Evolutionary conservation across 1,140 invertebrate genomes (phyloP).

Genomic region (Heliconius himera): DNA sequence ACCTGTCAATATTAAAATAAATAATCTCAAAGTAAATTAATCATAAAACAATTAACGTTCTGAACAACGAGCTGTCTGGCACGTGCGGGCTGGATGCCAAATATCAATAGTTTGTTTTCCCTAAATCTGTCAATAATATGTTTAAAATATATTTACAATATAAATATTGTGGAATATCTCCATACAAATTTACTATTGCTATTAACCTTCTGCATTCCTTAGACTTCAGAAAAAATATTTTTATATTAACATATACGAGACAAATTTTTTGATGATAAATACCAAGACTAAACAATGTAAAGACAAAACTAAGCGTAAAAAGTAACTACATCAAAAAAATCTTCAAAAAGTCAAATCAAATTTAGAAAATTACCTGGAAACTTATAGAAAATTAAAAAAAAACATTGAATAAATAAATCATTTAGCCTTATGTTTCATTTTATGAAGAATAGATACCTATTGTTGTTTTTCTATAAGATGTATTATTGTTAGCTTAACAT

Average conservation of each 20-base stretch:
- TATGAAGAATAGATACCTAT: too few relatives aligned
- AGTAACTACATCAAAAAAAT: too few relatives aligned
- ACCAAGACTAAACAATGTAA: too few relatives aligned
- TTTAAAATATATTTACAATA: conserved; percentile 20
- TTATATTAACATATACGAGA: background rate
- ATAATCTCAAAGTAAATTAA: conserved; percentile 4
- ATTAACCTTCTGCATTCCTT: background rate
- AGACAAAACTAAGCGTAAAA: too few relatives aligned
- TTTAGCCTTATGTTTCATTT: too few relatives aligned
- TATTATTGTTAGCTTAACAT: too few relatives aligned
- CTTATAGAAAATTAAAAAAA: too few relatives aligned
- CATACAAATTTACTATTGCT: conserved; percentile 16
- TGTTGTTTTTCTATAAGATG: too few relatives aligned
- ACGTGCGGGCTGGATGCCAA: conserved; percentile 15
- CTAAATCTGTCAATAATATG: conserved; percentile 21
- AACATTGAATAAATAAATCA: too few relatives aligned
- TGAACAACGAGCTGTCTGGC: background rate
- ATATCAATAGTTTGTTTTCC: conserved; percentile 16
- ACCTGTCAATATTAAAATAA: background rate
- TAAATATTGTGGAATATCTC: conserved; percentile 14
- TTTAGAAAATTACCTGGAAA: too few relatives aligned
- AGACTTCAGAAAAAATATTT: background rate
- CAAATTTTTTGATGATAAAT: too few relatives aligned
- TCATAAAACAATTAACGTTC: conserved; percentile 16
- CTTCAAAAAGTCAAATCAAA: too few relatives aligned